A percentile compares a stretch with the other conserved stretches of the same genome.
Evolutionary conservation across 2,797 vertebrate species (phyloP).

Genomic region (Pelochelys cantorii): DNA sequence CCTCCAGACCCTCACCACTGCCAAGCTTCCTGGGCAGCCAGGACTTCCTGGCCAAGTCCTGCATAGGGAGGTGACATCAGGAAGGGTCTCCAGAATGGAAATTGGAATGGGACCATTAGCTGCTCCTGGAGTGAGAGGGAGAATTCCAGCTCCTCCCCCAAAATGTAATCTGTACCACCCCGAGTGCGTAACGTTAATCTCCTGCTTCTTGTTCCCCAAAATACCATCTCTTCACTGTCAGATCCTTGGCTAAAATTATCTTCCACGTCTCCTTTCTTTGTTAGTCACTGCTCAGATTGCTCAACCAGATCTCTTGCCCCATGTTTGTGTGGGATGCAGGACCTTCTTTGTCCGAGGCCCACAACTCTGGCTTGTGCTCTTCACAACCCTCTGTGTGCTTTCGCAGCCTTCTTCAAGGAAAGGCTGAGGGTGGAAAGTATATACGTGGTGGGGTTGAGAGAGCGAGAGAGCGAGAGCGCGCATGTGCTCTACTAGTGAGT

Average conservation of each 20-base stretch:
- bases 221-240: not conserved
- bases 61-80: rapidly evolving
- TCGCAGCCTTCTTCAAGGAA: not conserved
- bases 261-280: not conserved
- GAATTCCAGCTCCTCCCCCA: not conserved
- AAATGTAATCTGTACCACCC: not conserved
- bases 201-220: not conserved
- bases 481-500: not conserved
- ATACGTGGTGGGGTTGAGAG: not conserved
- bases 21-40: not conserved
- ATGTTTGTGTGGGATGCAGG: not conserved
- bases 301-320: not conserved
- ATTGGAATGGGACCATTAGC: not conserved
- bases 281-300: not conserved
- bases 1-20: not conserved
- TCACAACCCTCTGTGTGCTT: not conserved
- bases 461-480: not conserved
- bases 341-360: not conserved
- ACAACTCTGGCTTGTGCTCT: not conserved
- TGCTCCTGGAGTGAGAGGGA: not conserved
- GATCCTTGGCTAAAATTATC: not conserved
- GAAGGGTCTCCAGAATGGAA: not conserved
- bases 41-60: not conserved
- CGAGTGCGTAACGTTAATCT: not conserved
- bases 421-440: rapidly evolving